Evolutionary conservation across 1,140 invertebrate genomes (phyloP).

Genomic region (Tetraneura akinire): DNA sequence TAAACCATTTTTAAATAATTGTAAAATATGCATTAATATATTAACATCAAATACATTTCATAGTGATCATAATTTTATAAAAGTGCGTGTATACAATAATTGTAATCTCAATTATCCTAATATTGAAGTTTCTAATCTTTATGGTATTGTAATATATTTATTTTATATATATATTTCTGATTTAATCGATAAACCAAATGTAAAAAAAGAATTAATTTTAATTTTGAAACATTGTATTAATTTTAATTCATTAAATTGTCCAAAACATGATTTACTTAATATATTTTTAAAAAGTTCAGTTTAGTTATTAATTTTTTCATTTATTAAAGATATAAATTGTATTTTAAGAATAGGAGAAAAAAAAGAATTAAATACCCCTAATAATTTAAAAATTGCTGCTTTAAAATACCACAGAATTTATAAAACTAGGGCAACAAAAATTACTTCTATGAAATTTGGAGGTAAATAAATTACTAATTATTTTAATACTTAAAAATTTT

Average conservation of each 20-base stretch:
- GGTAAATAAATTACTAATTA: not conserved
- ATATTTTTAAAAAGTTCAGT: not conserved
- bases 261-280: not conserved
- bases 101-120: not conserved
- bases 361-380: not conserved
- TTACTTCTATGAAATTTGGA: not conserved
- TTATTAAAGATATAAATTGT: too few species aligned
- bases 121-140: not conserved
- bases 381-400: not conserved
- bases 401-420: conserved; percentile 1
- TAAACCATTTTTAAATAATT: not conserved
- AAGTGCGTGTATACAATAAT: not conserved
- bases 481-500: not conserved
- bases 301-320: conserved; percentile 5
- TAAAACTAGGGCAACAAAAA: not conserved
- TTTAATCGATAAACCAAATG: not conserved
- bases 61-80: not conserved
- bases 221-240: not conserved
- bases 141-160: not conserved
- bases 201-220: not conserved
- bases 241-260: conserved; percentile 2
- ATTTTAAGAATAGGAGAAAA: not conserved
- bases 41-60: not conserved
- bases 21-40: not conserved
- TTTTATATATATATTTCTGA: not conserved